Evolutionary conservation across 2,888 invertebrate species (phyloP).

Genomic region (Copidosoma aretas): DNA sequence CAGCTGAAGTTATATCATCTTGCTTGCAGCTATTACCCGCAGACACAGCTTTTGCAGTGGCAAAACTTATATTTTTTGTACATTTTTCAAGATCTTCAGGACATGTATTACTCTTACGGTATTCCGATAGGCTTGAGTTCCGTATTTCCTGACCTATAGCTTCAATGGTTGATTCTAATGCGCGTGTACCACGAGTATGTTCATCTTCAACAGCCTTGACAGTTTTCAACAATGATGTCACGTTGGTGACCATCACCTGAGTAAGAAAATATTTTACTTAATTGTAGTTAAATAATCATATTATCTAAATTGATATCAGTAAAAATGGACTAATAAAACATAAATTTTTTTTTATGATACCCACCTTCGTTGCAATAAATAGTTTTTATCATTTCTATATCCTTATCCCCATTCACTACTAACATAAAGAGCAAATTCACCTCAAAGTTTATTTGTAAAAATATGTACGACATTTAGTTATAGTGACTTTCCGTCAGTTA

Average conservation of each 20-base stretch:
- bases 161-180: constrained; percentile 96
- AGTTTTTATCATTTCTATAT: too few species aligned
- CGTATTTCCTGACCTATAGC: constrained; percentile 96
- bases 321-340: too few species aligned
- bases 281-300: too few species aligned
- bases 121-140: constrained; percentile 72
- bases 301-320: too few species aligned
- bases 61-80: constrained; percentile 92
- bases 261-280: too few species aligned
- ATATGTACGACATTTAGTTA: too few species aligned
- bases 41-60: constrained; percentile 92
- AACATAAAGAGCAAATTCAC: too few species aligned
- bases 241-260: constrained; percentile 98
- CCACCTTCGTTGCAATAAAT: too few species aligned
- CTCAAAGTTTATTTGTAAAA: too few species aligned
- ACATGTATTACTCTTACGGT: constrained; percentile 69
- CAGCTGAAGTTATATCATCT: constrained; percentile 94
- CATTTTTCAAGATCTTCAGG: constrained; percentile 93
- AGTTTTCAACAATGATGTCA: constrained; percentile 96
- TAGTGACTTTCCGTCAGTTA: too few species aligned
- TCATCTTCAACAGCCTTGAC: constrained; percentile 99
- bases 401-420: too few species aligned
- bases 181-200: constrained; percentile 93
- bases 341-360: too few species aligned
- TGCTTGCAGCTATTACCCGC: constrained; percentile 91